Conservation (phyloP, 2,797 vertebrate species). For the Rhabdophis nuchalis region DNA sequence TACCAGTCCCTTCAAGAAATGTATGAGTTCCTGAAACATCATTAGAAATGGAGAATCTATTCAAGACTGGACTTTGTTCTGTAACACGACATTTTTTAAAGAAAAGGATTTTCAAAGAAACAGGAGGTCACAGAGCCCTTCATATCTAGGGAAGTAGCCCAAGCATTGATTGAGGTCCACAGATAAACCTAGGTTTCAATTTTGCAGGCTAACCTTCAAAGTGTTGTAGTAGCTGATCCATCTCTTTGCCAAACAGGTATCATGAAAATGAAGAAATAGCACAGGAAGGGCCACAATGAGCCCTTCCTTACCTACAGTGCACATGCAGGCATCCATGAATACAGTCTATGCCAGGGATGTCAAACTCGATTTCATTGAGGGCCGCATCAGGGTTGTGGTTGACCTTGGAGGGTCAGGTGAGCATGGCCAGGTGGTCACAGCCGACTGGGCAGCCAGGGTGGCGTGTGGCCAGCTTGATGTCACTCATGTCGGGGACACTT, state of each 20-base stretch:
- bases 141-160: background rate
- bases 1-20: background rate
- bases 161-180: background rate
- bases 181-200: background rate
- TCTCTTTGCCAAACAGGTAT: background rate
- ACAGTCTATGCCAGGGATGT: background rate
- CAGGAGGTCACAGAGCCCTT: background rate
- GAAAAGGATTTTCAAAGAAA: background rate
- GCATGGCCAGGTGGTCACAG: too few relatives aligned
- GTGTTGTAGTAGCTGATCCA: background rate
- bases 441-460: too few relatives aligned
- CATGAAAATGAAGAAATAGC: background rate
- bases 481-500: too few relatives aligned
- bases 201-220: background rate
- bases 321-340: background rate
- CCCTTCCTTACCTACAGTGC: background rate
- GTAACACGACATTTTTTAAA: background rate
- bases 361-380: too few relatives aligned
- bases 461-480: too few relatives aligned
- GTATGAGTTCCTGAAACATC: background rate
- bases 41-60: background rate
- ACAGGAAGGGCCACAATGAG: background rate
- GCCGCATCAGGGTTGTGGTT: too few relatives aligned
- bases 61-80: background rate
- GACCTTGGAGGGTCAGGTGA: fast-evolving